Conservation (phyloP, 2,888 invertebrate genomes). For the Rhagophthalmus giganteus region DNA sequence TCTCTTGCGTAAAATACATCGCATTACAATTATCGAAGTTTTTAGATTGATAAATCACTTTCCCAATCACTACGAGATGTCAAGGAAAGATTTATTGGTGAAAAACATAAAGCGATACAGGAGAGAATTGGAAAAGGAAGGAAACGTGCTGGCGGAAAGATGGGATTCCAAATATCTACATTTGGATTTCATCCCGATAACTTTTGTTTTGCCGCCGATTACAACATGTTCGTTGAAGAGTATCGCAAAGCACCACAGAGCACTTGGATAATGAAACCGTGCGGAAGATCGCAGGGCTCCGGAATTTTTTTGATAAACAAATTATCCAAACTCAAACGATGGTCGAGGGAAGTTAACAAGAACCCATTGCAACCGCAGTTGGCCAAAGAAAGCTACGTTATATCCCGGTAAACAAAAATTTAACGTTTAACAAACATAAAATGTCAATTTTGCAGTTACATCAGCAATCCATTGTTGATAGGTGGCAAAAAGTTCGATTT, state of each 20-base stretch:
- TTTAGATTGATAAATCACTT: conserved; percentile 89
- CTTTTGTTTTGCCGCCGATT: conserved; percentile 95
- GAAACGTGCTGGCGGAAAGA: conserved; percentile 83
- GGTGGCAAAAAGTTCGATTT: conserved; percentile 97
- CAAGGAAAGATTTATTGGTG: conserved; percentile 92
- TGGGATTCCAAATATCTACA: conserved; percentile 77
- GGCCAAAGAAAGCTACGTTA: conserved; percentile 90
- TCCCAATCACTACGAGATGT: conserved; percentile 93
- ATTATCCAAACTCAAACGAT: conserved; percentile 88
- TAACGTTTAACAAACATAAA: too few relatives aligned
- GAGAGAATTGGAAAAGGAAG: conserved; percentile 89
- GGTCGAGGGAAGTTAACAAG: conserved; percentile 80
- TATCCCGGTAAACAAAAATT: conserved; percentile 68
- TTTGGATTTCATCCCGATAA: conserved; percentile 90
- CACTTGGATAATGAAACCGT: conserved; percentile 98
- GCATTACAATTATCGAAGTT: too few relatives aligned
- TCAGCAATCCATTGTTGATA: conserved; percentile 91
- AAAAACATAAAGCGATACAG: conserved; percentile 95
- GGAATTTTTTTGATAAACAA: conserved; percentile 96
- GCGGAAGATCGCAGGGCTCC: conserved; percentile 91
- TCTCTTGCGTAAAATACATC: too few relatives aligned
- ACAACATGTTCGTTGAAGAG: conserved; percentile 96
- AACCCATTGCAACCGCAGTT: conserved; percentile 83
- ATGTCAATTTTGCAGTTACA: conserved; percentile 65
- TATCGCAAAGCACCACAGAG: conserved; percentile 91